Evolutionary conservation across 2,888 invertebrate genomes (phyloP).

Genomic region (Cataglyphis albicans): DNA sequence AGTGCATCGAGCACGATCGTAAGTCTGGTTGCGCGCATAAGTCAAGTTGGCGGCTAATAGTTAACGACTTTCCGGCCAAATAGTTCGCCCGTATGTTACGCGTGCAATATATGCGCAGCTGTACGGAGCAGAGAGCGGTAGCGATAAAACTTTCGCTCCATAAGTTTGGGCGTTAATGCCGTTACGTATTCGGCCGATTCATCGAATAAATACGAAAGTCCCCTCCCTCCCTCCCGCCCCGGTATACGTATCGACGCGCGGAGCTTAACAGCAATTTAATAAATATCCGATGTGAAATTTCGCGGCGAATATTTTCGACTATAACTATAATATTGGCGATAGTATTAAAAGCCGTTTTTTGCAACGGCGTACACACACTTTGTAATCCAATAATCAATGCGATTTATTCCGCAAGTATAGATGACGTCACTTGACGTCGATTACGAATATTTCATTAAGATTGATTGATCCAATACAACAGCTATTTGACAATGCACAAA

Average conservation of each 20-base stretch:
- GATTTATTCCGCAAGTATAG: neutral
- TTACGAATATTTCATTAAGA: neutral
- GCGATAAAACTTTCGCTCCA: constrained; percentile 74
- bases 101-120: constrained; percentile 59
- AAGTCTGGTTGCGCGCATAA: constrained; percentile 40
- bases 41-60: constrained; percentile 52
- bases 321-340: neutral
- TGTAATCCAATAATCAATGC: constrained; percentile 23
- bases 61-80: constrained; percentile 55
- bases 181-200: constrained; percentile 76
- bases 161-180: constrained; percentile 78
- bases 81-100: constrained; percentile 56
- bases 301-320: constrained; percentile 38
- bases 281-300: constrained; percentile 57
- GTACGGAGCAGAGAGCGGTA: constrained; percentile 52
- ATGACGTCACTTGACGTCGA: constrained; percentile 9
- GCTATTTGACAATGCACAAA: constrained; percentile 43
- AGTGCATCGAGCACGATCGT: constrained; percentile 42
- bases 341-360: constrained; percentile 14
- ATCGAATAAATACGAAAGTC: constrained; percentile 65
- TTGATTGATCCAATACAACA: constrained; percentile 35
- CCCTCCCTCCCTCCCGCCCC: neutral
- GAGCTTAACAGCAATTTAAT: constrained; percentile 59
- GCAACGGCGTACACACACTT: neutral
- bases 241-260: constrained; percentile 40